Conservation (phyloP, 2,113 vertebrate genomes). For the Sula dactylatra region DNA sequence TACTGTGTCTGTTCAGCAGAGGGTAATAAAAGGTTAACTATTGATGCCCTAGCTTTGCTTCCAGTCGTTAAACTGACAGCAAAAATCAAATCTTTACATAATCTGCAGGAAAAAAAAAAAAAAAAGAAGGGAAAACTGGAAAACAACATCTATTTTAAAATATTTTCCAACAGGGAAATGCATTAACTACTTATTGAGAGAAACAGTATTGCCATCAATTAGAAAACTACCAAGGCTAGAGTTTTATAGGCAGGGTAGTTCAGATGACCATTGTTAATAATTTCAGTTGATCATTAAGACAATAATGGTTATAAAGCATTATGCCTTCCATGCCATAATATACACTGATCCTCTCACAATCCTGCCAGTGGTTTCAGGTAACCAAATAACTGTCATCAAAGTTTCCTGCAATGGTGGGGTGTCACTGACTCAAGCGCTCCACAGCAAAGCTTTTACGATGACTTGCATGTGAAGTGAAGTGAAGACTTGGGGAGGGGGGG, state of each 20-base stretch:
- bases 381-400: not conserved
- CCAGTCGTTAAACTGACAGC: constrained; percentile 29
- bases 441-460: not conserved
- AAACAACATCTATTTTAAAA: not conserved
- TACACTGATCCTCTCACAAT: not conserved
- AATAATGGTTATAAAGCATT: not conserved
- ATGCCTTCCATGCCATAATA: not conserved
- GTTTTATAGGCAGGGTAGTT: not conserved
- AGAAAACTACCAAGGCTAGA: not conserved
- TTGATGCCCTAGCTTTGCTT: constrained; percentile 63
- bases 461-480: too few species aligned
- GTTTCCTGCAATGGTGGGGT: not conserved
- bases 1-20: constrained; percentile 54
- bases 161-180: not conserved
- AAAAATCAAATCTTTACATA: constrained; percentile 62
- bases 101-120: not conserved
- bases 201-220: not conserved
- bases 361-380: not conserved
- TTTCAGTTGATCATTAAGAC: not conserved
- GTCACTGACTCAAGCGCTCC: not conserved
- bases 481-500: too few species aligned
- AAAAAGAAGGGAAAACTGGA: not conserved
- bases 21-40: constrained; percentile 67
- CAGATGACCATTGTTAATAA: not conserved
- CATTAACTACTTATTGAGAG: not conserved